A percentile compares a stretch with the other conserved stretches of the same genome.
Evolutionary conservation across 2,113 vertebrate genomes (phyloP).

Genomic region (Zosterops japonicus): DNA sequence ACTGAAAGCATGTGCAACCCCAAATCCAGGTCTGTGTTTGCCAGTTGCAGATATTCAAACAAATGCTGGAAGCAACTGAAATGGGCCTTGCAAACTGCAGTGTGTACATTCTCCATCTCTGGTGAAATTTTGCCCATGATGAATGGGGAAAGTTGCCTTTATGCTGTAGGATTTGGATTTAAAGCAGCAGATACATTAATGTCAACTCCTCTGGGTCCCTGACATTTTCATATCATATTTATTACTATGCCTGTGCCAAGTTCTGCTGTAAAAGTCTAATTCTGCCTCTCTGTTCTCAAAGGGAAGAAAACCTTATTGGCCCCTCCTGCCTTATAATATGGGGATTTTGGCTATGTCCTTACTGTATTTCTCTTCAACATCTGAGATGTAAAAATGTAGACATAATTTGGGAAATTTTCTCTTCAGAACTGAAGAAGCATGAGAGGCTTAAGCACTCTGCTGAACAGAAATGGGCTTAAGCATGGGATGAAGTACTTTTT

Average conservation of each 20-base stretch:
- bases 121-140: background rate
- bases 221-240: conserved; percentile 35
- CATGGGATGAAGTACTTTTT: background rate
- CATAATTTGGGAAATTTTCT: conserved; percentile 18
- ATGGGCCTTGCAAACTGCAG: background rate
- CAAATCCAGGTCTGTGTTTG: background rate
- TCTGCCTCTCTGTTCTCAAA: conserved; percentile 18
- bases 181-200: background rate
- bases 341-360: conserved; percentile 15
- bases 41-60: background rate
- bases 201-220: conserved; percentile 12
- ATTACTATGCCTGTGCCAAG: conserved; percentile 22
- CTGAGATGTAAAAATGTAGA: conserved; percentile 5
- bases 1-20: background rate
- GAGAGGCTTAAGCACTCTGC: conserved; percentile 2
- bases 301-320: conserved; percentile 16
- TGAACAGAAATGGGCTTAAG: background rate
- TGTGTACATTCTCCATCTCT: background rate
- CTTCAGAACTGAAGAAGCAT: background rate
- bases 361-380: conserved; percentile 9
- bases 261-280: conserved; percentile 35
- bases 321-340: background rate
- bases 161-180: background rate
- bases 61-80: background rate
- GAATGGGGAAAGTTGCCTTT: background rate